Base-by-base conservation (phyloP, 2,888 invertebrate species). In the Oscheius sp. region DNA sequence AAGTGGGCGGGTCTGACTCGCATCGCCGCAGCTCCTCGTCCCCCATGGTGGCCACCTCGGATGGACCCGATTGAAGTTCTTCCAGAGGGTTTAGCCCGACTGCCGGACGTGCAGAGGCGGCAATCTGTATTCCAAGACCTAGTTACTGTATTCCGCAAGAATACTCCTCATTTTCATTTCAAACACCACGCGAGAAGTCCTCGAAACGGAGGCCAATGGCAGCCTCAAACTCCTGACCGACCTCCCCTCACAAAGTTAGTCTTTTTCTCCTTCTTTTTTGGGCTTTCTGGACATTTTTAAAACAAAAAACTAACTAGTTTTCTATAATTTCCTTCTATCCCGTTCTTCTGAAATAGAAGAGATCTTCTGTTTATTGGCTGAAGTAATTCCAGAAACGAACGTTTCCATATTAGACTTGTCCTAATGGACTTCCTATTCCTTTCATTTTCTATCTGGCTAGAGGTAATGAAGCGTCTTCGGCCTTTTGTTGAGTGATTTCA, bases 61-160 rank as follows among this genome's bases (percentile, higher is more conserved):
- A 61, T 61, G 61, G 70, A 68, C 52, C 61, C 68, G 57, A 57
- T 70, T 33, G 75, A 75, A 64, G 46, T 70, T 23, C 73, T 80
- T 25, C 80, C 80, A 1, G 70, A 72, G 50, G 80, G 74, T 23
- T 64, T 80, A 33, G 68, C 68, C 34, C 17, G 34, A 2, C 68
- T 68, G 20, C 80, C 80, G 4, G 71, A 73, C 4, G 80, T 81
- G 5, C 80, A 77, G 61, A 65, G 80, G 25, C 71, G 85, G 15
- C 74, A 81, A 23, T 83, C 82, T 8, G 82, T 85, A 12, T 85
- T 85, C 72, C 76, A 81, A 39, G 85, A 85, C 65, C 69, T 85
- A 20, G 68, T 84, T 23, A 85, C 84, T 3, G 82, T 85, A 25
- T 84, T 85, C 70, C 81, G 84, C 1, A 83, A 81, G 45, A 83